Percentiles rank a stretch among this genome's conserved stretches.
These are phyloP conservation scores for Caenorhabditis tropicalis DNA, from an alignment of 1,140 invertebrate genomes.

Conservation along the genomic window DNA sequence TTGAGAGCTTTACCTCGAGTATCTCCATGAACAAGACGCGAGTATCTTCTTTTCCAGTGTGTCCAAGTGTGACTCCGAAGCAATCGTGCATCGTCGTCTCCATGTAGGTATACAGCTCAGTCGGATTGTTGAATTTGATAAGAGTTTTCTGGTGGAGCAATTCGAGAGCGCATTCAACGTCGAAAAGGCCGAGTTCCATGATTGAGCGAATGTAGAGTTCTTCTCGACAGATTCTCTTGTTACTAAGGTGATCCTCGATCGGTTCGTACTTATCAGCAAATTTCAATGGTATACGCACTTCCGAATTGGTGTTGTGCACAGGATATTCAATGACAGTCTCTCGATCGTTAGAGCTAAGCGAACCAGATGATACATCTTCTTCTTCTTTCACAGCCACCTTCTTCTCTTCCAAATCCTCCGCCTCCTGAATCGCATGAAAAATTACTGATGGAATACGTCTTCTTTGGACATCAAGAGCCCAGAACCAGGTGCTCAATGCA, in stretches of 20 bases:
- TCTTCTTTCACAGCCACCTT: neutral
- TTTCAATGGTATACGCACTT: neutral
- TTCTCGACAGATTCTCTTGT: neutral
- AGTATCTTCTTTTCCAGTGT: too few species aligned
- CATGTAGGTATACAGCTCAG: neutral
- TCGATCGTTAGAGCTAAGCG: too few species aligned
- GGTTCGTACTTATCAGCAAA: neutral
- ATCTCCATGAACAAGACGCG: neutral
- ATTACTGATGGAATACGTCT: neutral
- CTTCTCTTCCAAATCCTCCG: neutral
- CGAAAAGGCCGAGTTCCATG: neutral
- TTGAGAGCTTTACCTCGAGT: neutral
- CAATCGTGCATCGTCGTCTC: neutral
- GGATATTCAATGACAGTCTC: neutral
- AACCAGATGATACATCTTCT: too few species aligned
- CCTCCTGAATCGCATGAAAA: neutral
- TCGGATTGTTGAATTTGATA: neutral
- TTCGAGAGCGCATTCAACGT: neutral
- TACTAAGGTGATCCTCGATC: neutral
- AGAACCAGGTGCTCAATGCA: neutral
- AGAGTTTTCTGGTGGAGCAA: neutral
- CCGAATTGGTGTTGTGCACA: neutral
- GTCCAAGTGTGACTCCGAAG: neutral
- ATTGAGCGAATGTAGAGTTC: neutral
- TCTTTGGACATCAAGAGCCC: neutral